Evolutionary conservation across 2,797 vertebrate genomes (phyloP), one percentile per base, ranked within the genome.

Genomic region (Sebastes hubbsi): DNA sequence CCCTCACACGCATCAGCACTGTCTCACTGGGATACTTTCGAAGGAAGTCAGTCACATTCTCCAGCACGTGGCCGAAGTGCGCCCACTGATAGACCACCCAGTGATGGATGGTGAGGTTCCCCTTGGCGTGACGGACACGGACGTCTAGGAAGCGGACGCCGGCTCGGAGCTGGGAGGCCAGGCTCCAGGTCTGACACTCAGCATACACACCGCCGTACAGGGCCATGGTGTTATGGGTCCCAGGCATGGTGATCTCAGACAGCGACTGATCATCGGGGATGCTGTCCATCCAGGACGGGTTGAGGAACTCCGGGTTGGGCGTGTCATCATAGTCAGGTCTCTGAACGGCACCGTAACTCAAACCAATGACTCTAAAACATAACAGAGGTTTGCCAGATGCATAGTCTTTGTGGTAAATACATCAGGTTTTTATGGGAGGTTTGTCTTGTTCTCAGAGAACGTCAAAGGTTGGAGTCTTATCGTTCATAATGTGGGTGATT

Each of bases 181-280:
- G 90, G 30, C 78, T 91, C 97, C 97, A 97, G 82, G 93, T 95
- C 90, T 97, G 96, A 78, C 97, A 97, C 75, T 95, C 92, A 0
- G 96, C 93, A 9, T 94, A 95, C 6, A 91, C 77, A 2, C 96
- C 92, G 0, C 97, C 97, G 0, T 95, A 97, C 46, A 97, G 78
- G 30, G 97, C 96, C 95, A 97, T 97, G 75, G 96, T 95, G 89
- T 97, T 96, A 67, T 97, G 97, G n/a, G 96, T 97, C 54, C 97
- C 97, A 0, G 97, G 97, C 86, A 98, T 94, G 52, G 96, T 96
- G 91, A 98, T 89, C 62, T 82, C 82, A 56, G 96, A 97, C 72
- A 97, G 94, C 14, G 87, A 91, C 69, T 93, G 86, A 54, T 93
- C 24, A 30, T 96, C 95, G 0, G 96, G 95, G 69, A 97, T 91